These are phyloP conservation scores for Barbus barbus DNA, from an alignment of 2,113 vertebrate genomes.

Conservation along the genomic window DNA sequence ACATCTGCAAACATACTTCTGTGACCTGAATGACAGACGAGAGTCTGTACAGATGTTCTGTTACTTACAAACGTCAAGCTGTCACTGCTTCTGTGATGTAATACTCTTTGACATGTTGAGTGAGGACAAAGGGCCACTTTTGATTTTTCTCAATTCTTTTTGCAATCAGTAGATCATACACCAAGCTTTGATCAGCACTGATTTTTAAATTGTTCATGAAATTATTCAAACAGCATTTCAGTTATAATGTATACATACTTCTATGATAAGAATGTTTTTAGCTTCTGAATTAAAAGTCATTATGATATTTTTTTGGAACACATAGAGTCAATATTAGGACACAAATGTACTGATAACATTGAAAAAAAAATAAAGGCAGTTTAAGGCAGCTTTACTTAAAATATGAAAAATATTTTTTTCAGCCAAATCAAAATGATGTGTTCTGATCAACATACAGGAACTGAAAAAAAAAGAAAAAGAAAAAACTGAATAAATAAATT, in stretches of 20 bases:
- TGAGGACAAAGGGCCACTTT: not conserved
- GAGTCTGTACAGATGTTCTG: constrained; percentile 29
- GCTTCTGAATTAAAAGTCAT: not conserved
- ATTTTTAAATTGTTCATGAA: not conserved
- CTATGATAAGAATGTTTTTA: not conserved
- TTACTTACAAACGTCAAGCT: constrained; percentile 25
- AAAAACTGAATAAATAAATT: too few relatives aligned
- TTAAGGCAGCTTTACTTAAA: too few relatives aligned
- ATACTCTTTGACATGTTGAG: not conserved
- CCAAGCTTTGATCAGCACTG: not conserved
- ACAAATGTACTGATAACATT: not conserved
- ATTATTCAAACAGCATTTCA: not conserved
- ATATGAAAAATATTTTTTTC: too few relatives aligned
- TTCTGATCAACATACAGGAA: not conserved
- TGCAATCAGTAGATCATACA: not conserved
- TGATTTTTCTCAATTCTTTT: not conserved
- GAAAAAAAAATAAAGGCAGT: too few relatives aligned
- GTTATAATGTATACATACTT: not conserved
- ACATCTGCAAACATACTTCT: constrained; percentile 24
- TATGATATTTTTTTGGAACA: not conserved
- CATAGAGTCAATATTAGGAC: not conserved
- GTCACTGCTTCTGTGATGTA: not conserved
- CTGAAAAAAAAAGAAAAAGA: too few relatives aligned
- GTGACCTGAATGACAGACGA: constrained; percentile 20
- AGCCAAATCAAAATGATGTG: too few relatives aligned